phyloP scores from a whole-genome alignment of 1,140 invertebrate genomes.

The Drosophila malerkotliana region DNA sequence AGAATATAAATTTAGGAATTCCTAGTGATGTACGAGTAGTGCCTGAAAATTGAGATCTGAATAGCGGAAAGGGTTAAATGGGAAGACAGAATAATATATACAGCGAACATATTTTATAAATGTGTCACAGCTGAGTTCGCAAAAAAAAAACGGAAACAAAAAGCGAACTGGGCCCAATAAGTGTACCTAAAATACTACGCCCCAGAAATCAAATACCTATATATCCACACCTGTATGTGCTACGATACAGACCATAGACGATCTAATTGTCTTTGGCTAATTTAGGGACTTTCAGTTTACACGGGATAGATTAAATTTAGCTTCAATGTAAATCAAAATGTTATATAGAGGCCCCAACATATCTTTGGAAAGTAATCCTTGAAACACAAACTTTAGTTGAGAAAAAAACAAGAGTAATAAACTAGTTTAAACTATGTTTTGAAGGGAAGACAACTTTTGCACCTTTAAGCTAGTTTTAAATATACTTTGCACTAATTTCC shows the following conservation, averaged over 20 bases:
- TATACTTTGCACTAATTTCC: slow-evolving; percentile 70
- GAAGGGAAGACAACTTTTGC: slow-evolving; percentile 15
- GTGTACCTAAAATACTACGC: slow-evolving; percentile 37
- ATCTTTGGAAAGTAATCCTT: slow-evolving; percentile 54
- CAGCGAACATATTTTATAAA: slow-evolving; percentile 72
- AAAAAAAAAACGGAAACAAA: neutral
- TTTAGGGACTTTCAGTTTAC: slow-evolving; percentile 61
- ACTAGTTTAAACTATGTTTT: slow-evolving; percentile 15
- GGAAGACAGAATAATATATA: slow-evolving; percentile 8
- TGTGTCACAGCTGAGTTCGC: slow-evolving; percentile 49
- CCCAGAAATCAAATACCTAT: slow-evolving; percentile 38
- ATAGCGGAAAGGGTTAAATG: neutral
- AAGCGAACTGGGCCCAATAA: slow-evolving; percentile 32
- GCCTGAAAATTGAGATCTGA: slow-evolving; percentile 47
- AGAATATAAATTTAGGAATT: slow-evolving; percentile 29
- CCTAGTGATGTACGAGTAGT: slow-evolving; percentile 68
- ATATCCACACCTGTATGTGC: slow-evolving; percentile 42
- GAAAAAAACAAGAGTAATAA: neutral
- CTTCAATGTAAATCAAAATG: slow-evolving; percentile 32
- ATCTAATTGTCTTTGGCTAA: slow-evolving; percentile 45
- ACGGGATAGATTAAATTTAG: slow-evolving; percentile 23
- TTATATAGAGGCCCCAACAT: slow-evolving; percentile 50
- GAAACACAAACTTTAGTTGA: slow-evolving; percentile 22
- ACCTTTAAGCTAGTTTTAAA: slow-evolving; percentile 42
- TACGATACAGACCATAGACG: slow-evolving; percentile 33